Evolutionary conservation across 2,797 vertebrate genomes (phyloP).

Genomic region (Orestias chungarensis): DNA sequence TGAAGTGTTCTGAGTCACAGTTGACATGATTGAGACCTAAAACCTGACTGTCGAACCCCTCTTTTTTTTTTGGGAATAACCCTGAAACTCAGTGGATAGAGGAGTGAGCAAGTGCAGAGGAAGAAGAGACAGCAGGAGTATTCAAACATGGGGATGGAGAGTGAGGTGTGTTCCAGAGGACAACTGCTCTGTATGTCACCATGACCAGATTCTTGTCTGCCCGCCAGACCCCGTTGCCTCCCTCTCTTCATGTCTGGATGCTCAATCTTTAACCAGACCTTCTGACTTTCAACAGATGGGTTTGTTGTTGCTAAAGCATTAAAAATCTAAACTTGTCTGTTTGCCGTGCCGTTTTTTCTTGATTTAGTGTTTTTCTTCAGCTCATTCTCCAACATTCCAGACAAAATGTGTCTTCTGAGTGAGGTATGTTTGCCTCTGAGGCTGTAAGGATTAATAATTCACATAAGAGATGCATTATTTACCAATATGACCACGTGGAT

Average conservation of each 20-base stretch:
- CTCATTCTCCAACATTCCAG: not conserved
- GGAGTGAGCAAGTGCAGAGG: not conserved
- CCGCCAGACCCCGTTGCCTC: conserved; percentile 46
- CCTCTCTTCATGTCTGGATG: conserved; percentile 25
- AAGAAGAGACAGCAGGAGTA: conserved; percentile 6
- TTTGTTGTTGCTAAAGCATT: not conserved
- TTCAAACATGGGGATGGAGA: conserved; percentile 25
- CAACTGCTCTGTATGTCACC: conserved; percentile 68
- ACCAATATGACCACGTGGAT: not conserved
- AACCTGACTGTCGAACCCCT: not conserved
- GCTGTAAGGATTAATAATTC: conserved; percentile 1
- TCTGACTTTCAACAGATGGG: not conserved
- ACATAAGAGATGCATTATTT: not conserved
- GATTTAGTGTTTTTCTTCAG: not conserved
- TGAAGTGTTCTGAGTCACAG: not conserved
- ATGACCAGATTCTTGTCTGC: conserved; percentile 65
- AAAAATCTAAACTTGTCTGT: not conserved
- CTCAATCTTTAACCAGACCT: conserved; percentile 42
- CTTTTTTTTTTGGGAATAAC: not conserved
- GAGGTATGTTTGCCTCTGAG: not conserved
- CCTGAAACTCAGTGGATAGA: not conserved
- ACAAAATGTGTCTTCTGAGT: not conserved
- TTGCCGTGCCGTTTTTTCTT: not conserved
- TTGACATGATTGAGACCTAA: not conserved
- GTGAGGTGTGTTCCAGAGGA: conserved; percentile 58